Conservation (phyloP, 2,888 invertebrate species). For the Phaedon cochleariae region DNA sequence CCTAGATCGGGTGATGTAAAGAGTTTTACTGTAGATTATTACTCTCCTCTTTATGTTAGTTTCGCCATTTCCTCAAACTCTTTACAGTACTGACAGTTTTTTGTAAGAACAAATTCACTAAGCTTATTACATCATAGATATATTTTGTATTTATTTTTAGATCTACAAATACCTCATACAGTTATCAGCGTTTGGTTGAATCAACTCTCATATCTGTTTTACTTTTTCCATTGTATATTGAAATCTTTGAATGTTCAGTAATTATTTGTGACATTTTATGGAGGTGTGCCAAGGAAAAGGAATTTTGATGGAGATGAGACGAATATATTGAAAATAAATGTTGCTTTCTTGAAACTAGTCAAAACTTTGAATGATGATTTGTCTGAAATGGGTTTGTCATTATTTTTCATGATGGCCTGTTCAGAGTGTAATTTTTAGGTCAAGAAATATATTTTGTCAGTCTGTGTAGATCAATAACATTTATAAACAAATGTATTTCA, state of each 20-base stretch:
- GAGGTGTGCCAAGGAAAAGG: not conserved
- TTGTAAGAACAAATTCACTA: not conserved
- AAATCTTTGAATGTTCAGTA: not conserved
- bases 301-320: not conserved
- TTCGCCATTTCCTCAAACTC: not conserved
- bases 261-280: too few species aligned
- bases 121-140: not conserved
- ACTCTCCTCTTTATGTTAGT: not conserved
- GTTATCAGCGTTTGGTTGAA: not conserved
- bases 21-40: not conserved
- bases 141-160: not conserved
- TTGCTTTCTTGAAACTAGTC: constrained; percentile 5
- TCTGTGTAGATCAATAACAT: not conserved
- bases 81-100: not conserved
- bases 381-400: not conserved
- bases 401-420: not conserved
- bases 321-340: not conserved
- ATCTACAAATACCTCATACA: not conserved
- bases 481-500: not conserved
- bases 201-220: too few species aligned
- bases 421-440: not conserved
- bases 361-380: not conserved
- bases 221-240: too few species aligned
- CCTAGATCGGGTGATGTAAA: not conserved
- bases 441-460: not conserved